Evolutionary conservation across 1,140 invertebrate genomes (phyloP).

Genomic region (Drosophila suzukii): DNA sequence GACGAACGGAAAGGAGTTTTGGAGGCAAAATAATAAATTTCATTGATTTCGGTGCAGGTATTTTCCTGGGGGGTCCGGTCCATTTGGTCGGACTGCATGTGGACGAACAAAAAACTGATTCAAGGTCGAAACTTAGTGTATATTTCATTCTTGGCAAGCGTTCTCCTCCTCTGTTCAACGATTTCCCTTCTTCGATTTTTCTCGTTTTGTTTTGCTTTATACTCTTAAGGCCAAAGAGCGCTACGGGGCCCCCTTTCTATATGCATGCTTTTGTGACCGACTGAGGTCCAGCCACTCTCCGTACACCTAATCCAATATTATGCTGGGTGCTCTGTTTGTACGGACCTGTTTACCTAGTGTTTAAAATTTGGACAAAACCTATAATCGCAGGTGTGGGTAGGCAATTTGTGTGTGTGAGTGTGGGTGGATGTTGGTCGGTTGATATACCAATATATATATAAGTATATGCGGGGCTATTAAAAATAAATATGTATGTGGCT

Average conservation of each 20-base stretch:
- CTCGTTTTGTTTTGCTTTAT: conserved; percentile 35
- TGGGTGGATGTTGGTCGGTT: conserved; percentile 20
- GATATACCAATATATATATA: conserved; percentile 15
- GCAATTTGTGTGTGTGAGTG: neutral
- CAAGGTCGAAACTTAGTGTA: conserved; percentile 66
- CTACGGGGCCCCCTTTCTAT: conserved; percentile 48
- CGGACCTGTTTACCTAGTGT: conserved; percentile 64
- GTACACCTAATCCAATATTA: conserved; percentile 48
- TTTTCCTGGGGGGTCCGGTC: neutral
- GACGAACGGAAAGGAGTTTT: conserved; percentile 11
- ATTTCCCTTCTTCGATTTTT: conserved; percentile 33
- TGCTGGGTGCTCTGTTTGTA: conserved; percentile 43
- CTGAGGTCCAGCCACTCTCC: conserved; percentile 31
- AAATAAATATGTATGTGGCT: conserved; percentile 59
- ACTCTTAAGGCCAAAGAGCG: conserved; percentile 65
- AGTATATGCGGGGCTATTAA: conserved; percentile 32
- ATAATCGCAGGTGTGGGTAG: conserved; percentile 36
- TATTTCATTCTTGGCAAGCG: conserved; percentile 72
- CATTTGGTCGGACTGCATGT: conserved; percentile 20
- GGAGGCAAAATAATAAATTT: conserved; percentile 26
- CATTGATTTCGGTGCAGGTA: conserved; percentile 7
- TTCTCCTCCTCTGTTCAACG: conserved; percentile 37
- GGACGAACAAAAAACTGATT: conserved; percentile 76
- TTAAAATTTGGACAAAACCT: conserved; percentile 68
- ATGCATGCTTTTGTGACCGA: conserved; percentile 52